Evolutionary conservation across 1,140 invertebrate genomes (phyloP), one percentile per base, ranked within the genome.

Genomic region (Procambarus clarkii): DNA sequence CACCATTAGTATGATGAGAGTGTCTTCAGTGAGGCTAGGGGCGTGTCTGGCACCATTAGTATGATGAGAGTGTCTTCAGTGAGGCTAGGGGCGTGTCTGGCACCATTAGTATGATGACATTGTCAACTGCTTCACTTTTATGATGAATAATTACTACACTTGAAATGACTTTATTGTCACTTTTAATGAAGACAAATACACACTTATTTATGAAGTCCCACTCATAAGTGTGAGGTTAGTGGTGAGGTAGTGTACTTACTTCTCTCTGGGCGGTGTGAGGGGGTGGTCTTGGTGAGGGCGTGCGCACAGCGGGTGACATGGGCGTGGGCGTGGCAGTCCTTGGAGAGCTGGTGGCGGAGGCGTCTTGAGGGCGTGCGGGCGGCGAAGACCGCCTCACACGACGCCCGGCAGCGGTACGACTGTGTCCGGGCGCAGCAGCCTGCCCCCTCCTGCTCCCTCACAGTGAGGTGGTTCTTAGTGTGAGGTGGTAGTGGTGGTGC

Each of bases 261-360:
- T 48, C 88, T 91, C 88, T 91, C 88, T 18, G 88, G 88, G 50
- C 88, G 69, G 82, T 91, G 88, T 18, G 88, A 71, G 54, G 88
- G 88, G 9, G 88, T 91, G 82, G 88, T 91, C 34, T 77, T 58
- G 54, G 76, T 91, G 81, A 91, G 88, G 71, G 82, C 48, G 81
- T 91, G 88, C 74, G 88, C 88, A 58, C 88, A 91, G 50, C 76
- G 82, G 18, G 88, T 91, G 74, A 91, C 88, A 34, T 91, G 88
- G 82, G 88, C 81, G 88, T 91, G 88, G 18, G 82, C 71, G 71
- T 71, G 81, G 74, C 88, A 91, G 82, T 91, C 88, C 82, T 78
- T 84, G 54, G 82, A 48, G 71, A 91, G 74, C 71, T 85, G 88
- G 88, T 84, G 88, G 8, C 88, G 34, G n/a, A 91, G 81, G 15